A percentile compares a stretch with the other conserved stretches of the same genome.
phyloP scores from a whole-genome alignment of 2,888 invertebrate genomes.

The Drosophila anceps region DNA sequence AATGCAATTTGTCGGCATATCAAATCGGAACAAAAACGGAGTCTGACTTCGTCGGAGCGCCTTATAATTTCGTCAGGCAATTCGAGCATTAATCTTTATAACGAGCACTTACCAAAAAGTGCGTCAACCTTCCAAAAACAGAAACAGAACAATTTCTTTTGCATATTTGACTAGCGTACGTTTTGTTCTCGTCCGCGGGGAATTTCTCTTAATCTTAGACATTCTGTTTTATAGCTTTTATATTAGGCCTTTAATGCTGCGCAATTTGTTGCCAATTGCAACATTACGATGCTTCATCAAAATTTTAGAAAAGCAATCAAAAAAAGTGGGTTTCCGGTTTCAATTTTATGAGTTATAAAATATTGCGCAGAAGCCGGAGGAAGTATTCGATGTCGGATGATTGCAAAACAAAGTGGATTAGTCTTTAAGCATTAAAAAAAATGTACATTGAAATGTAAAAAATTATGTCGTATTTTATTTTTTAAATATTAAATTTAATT shows the following conservation, averaged over 20 bases:
- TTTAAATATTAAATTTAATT: too few relatives aligned
- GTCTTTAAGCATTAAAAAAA: neutral
- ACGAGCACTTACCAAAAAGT: conserved; percentile 45
- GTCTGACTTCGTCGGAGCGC: neutral
- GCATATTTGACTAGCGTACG: conserved; percentile 30
- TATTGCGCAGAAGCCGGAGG: neutral
- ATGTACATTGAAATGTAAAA: neutral
- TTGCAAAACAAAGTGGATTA: neutral
- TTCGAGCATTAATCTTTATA: conserved; percentile 52
- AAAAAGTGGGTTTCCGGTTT: conserved; percentile 1
- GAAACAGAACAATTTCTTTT: conserved; percentile 30
- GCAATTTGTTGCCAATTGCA: conserved; percentile 8
- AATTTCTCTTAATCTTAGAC: conserved; percentile 28
- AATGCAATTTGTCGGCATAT: conserved; percentile 58
- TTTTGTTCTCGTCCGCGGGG: conserved; percentile 14
- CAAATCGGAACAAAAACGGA: conserved; percentile 5
- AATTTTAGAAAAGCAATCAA: conserved; percentile 5
- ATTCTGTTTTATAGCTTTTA: conserved; percentile 11
- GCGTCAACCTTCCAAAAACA: conserved; percentile 10
- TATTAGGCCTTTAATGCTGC: conserved; percentile 3
- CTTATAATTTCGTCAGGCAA: conserved; percentile 46
- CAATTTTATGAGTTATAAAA: neutral
- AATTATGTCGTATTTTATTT: too few relatives aligned
- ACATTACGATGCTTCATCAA: neutral
- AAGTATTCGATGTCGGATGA: neutral